phyloP scores from a whole-genome alignment of 2,888 invertebrate species.

The Allophyes oxyacanthae region DNA sequence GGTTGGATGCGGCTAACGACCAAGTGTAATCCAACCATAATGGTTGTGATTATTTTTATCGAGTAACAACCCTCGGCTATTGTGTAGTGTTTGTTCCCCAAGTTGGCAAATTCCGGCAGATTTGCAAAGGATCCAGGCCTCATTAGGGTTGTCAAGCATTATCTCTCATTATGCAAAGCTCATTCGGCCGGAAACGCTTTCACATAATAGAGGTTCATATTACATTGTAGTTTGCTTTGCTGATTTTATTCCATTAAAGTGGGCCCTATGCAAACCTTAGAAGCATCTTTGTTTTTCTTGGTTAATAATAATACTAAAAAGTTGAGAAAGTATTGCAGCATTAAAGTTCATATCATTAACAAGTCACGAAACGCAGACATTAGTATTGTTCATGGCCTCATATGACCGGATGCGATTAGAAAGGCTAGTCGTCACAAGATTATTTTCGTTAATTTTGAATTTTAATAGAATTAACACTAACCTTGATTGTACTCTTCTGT shows the following conservation, averaged over 20 bases:
- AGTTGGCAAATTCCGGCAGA: conserved; percentile 31
- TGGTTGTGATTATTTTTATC: conserved; percentile 50
- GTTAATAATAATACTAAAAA: conserved; percentile 6
- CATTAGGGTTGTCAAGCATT: conserved; percentile 54
- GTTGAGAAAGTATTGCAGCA: neutral
- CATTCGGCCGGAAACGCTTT: conserved; percentile 46
- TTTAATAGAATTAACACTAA: conserved; percentile 36
- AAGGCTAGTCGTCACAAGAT: too few relatives aligned
- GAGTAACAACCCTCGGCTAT: conserved; percentile 33
- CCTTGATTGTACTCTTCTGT: conserved; percentile 60
- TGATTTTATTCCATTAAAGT: conserved; percentile 36
- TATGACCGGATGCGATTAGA: too few relatives aligned
- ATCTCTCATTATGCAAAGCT: conserved; percentile 53
- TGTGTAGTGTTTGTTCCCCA: conserved; percentile 40
- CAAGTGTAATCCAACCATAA: conserved; percentile 35
- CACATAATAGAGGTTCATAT: conserved; percentile 42
- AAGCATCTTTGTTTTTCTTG: conserved; percentile 4
- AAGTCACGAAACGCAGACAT: too few relatives aligned
- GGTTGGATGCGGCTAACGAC: conserved; percentile 35
- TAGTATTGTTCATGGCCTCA: neutral
- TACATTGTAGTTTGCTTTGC: conserved; percentile 37
- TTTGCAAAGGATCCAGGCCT: conserved; percentile 44
- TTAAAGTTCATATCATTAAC: neutral
- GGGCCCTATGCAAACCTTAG: neutral
- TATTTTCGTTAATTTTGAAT: conserved; percentile 1